Conservation (phyloP, 2,888 invertebrate genomes). For the Noctua janthina region DNA sequence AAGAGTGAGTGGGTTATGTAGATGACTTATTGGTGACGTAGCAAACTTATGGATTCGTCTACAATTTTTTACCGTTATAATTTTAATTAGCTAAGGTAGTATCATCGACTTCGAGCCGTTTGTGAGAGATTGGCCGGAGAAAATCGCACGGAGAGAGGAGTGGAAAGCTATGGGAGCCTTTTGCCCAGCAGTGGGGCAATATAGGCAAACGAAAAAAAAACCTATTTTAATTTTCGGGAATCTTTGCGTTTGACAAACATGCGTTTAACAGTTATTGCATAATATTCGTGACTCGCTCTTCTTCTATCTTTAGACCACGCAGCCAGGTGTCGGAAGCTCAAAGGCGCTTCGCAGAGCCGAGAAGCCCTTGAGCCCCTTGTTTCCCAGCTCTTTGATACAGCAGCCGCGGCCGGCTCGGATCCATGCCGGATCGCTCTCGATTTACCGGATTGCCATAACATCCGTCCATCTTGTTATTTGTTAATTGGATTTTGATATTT, state of each 20-base stretch:
- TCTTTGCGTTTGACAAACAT: neutral
- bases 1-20: neutral
- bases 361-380: slow-evolving; percentile 67
- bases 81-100: too few species aligned
- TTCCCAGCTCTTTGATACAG: slow-evolving; percentile 67
- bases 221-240: neutral
- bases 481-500: slow-evolving; percentile 61
- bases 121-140: too few species aligned
- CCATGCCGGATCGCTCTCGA: slow-evolving; percentile 29
- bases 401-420: slow-evolving; percentile 38
- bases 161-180: too few species aligned
- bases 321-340: slow-evolving; percentile 62
- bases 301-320: slow-evolving; percentile 33
- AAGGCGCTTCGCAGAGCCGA: slow-evolving; percentile 59
- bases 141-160: too few species aligned
- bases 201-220: neutral
- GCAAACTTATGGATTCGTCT: neutral
- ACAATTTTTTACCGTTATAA: neutral
- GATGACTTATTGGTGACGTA: neutral
- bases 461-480: slow-evolving; percentile 41
- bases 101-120: too few species aligned
- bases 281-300: slow-evolving; percentile 12
- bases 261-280: neutral
- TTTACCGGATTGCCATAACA: slow-evolving; percentile 36
- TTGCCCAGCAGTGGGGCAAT: too few species aligned